Evolutionary conservation across 2,113 vertebrate genomes (phyloP), one percentile per base, ranked within the genome.

Genomic region (Etheostoma cragini): DNA sequence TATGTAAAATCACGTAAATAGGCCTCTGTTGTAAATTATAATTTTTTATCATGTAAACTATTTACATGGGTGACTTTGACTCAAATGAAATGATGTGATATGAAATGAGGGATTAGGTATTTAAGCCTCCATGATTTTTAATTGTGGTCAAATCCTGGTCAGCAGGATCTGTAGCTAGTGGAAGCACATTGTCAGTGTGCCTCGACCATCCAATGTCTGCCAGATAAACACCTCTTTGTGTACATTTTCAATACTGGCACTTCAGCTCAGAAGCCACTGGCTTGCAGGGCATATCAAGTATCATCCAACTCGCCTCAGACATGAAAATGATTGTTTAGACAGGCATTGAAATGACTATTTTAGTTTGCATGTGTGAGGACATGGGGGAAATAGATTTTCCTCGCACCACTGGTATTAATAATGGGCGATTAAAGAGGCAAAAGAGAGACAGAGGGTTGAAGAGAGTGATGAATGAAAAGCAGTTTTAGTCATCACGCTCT

Each of bases 401-500:
- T 90, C 58, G 69, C 81, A 88, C 74, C 82, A 75, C 76, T 82
- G 80, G 74, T 85, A 86, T 92, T 93, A 90, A 86, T 87, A 84
- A 90, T 47, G 80, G 80, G 76, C 24, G 76, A 78, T 65, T 87
- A 60, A 76, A 84, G 88, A 88, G 73, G 76, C 33, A 8, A 79
- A 72, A 72, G 70, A 82, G 85, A 35, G 22, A 71, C 78, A 72
- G 81, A 57, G 70, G 26, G 52, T 38, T 82, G 81, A 88, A 79
- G 81, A 80, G 72, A 62, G 77, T 80, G 86, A 89, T 75, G 85
- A 75, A 89, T 82, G 91, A 80, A 67, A 86, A 89, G 79, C 91
- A 89, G 91, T 93, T 94, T 89, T 89, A 92, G 88, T 94, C 90
- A 92, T 92, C 92, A 91, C 61, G 65, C 74, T 86, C 66, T 88